Conservation (phyloP, 1,140 invertebrate species). For the Pseudomyrmex concolor region DNA sequence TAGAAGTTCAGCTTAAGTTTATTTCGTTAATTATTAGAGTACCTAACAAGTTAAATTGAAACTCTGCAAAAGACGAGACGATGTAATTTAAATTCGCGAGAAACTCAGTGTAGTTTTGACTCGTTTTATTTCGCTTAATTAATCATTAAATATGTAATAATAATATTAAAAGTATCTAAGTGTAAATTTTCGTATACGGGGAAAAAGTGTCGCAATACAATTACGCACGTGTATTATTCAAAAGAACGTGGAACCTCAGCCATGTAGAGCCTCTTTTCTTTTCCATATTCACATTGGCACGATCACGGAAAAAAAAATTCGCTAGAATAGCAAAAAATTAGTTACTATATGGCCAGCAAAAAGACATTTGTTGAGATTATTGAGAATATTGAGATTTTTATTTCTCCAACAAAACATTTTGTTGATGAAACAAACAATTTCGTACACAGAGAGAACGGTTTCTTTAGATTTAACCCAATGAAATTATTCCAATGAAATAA, state of each 20-base stretch:
- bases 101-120: neutral
- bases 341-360: no score
- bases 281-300: no score
- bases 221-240: neutral
- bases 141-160: neutral
- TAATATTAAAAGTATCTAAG: neutral
- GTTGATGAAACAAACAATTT: no score
- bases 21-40: conserved; percentile 2
- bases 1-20: neutral
- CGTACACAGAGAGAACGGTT: no score
- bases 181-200: no score
- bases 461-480: no score
- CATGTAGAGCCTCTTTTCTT: neutral
- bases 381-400: no score
- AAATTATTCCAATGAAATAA: no score
- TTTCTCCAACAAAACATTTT: no score
- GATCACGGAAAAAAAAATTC: no score
- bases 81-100: neutral
- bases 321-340: no score
- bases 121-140: neutral
- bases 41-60: neutral
- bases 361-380: no score
- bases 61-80: neutral
- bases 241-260: neutral
- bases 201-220: neutral